Evolutionary conservation across 2,797 vertebrate species (phyloP), one percentile per base, ranked within the genome.

Genomic region (Tolypeutes matacus): DNA sequence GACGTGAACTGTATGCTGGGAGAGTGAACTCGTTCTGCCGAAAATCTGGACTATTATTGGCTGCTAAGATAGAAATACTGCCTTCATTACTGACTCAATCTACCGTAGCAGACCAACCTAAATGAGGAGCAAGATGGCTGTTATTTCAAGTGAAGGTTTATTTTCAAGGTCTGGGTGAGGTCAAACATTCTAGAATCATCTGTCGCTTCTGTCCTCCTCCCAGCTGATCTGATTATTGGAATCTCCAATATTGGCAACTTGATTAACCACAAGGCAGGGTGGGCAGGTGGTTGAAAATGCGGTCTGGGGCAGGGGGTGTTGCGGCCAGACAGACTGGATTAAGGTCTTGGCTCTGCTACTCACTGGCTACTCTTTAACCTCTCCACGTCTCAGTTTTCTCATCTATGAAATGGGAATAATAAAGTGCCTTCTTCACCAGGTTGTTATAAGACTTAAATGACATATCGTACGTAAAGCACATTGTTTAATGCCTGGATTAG

Each of bases 151-250:
- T 2, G 5, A 65, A 42, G 14, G 65, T 89, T 78, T 36, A 78
- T 69, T 86, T 95, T 39, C 73, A 85, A 53, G 77, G 42, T 84
- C 29, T 25, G 81, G 75, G 31, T 67, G 56, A 73, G 75, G 76
- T 70, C 49, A 13, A 20, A 5, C 14, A 17, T 2, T 42, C 34
- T 86, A 42, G 64, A 91, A 64, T 58, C 70, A 75, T 42, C 49
- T 27, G 23, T 51, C 87, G 42, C 0, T 20, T 83, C 87, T 29
- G 12, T 23, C 21, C 23, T 3, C 13, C 53, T 2, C 8, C 69
- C 73, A 46, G 23, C 51, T 53, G 58, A 80, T 76, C 64, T 51
- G 76, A 80, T 80, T 5, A 53, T 73, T 70, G 64, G 42, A 36
- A 18, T 83, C 80, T 87, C 86, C n/a, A 23, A 53, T 67, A 62